phyloP scores from a whole-genome alignment of 2,888 invertebrate genomes.

The Platynereis dumerilii region DNA sequence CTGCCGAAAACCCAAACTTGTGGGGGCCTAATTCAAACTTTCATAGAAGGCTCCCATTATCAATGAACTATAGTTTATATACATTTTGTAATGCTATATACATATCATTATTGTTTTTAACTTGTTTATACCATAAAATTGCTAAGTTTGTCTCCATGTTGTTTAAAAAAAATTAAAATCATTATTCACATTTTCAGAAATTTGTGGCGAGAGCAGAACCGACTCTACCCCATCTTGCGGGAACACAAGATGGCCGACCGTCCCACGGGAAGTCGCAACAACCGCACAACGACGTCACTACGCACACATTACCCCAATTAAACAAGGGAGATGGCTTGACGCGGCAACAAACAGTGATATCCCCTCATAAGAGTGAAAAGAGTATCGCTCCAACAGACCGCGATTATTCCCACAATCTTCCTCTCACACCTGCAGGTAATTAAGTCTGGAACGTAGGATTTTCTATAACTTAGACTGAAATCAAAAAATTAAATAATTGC shows the following conservation, averaged over 20 bases:
- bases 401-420: constrained; percentile 23
- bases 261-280: constrained; percentile 9
- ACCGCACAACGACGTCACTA: neutral
- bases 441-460: too few relatives aligned
- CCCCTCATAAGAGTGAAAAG: constrained; percentile 17
- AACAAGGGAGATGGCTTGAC: constrained; percentile 28
- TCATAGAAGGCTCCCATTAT: too few relatives aligned
- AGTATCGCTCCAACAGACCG: neutral
- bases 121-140: too few relatives aligned
- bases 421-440: constrained; percentile 22
- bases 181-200: constrained; percentile 23
- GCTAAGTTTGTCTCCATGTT: too few relatives aligned
- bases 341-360: constrained; percentile 24
- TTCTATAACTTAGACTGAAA: neutral
- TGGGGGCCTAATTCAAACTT: too few relatives aligned
- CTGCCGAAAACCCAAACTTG: too few relatives aligned
- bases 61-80: too few relatives aligned
- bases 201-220: constrained; percentile 32
- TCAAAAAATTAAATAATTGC: too few relatives aligned
- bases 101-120: too few relatives aligned
- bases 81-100: too few relatives aligned
- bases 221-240: constrained; percentile 28
- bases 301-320: constrained; percentile 26
- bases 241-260: constrained; percentile 21
- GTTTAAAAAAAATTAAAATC: too few relatives aligned